A percentile compares a stretch with the other conserved stretches of the same genome.
phyloP scores from a whole-genome alignment of 2,888 invertebrate genomes.

The Pandemis corylana region DNA sequence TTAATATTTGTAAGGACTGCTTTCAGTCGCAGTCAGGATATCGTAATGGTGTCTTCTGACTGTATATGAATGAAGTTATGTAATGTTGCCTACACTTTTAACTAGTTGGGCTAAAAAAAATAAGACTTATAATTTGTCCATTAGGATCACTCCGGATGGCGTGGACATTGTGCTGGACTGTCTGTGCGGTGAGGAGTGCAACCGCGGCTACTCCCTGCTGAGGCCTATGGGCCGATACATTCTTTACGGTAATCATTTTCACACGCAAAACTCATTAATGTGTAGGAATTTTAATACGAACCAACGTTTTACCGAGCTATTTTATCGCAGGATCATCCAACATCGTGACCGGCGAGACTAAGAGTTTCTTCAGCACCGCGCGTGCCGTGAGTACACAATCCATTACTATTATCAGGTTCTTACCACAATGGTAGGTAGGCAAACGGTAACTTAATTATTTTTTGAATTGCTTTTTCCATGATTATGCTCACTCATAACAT shows the following conservation, averaged over 20 bases:
- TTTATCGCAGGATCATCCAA: slow-evolving; percentile 90
- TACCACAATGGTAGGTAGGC: slow-evolving; percentile 42
- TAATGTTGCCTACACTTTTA: too few species aligned
- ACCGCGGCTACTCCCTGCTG: slow-evolving; percentile 91
- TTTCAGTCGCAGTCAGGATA: slow-evolving; percentile 23
- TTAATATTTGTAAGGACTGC: slow-evolving; percentile 34
- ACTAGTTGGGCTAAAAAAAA: too few species aligned
- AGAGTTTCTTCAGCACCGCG: slow-evolving; percentile 95
- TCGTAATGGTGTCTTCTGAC: slow-evolving; percentile 9
- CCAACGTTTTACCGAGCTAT: slow-evolving; percentile 32
- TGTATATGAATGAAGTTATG: neutral
- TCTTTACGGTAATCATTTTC: slow-evolving; percentile 87
- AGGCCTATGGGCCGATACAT: slow-evolving; percentile 96
- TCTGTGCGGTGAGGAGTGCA: slow-evolving; percentile 95
- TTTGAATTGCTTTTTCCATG: neutral
- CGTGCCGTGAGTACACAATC: slow-evolving; percentile 89
- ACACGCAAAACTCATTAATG: slow-evolving; percentile 3
- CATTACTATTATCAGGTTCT: slow-evolving; percentile 55
- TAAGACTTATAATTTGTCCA: slow-evolving; percentile 34
- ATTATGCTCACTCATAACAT: too few species aligned
- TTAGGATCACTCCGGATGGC: slow-evolving; percentile 89
- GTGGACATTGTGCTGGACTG: slow-evolving; percentile 95
- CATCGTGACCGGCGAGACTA: slow-evolving; percentile 95
- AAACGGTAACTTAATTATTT: neutral
- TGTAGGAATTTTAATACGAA: slow-evolving; percentile 4